Percentiles rank a stretch among this genome's conserved stretches.
These are phyloP conservation scores for Hoplostethus mediterraneus DNA, from an alignment of 2,797 vertebrate species.

Conservation along the genomic window DNA sequence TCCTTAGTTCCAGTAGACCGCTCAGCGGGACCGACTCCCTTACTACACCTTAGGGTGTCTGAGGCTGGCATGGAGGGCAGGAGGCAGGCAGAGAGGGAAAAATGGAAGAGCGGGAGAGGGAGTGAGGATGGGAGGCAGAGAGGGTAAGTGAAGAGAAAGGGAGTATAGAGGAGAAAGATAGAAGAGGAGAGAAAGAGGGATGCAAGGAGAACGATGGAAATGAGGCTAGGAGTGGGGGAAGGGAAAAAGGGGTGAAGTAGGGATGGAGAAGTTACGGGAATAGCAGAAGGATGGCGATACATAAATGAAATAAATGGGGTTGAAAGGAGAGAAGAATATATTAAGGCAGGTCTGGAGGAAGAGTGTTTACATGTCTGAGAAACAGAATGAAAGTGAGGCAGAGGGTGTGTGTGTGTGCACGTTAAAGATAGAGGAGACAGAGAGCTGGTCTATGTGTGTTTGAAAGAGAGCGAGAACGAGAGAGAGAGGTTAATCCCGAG, in stretches of 20 bases:
- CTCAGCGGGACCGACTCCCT: constrained; percentile 22
- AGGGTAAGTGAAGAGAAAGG: background rate
- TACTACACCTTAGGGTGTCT: constrained; percentile 38
- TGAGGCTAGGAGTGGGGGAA: background rate
- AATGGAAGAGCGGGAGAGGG: background rate
- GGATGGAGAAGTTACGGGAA: constrained; percentile 6
- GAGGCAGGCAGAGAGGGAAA: background rate
- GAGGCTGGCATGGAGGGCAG: constrained; percentile 24
- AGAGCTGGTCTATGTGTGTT: constrained; percentile 21
- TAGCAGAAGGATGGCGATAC: constrained; percentile 32
- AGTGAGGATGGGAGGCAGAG: constrained; percentile 4
- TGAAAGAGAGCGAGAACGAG: constrained; percentile 35
- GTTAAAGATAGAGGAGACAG: constrained; percentile 25
- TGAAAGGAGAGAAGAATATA: constrained; percentile 36
- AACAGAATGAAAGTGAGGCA: constrained; percentile 41
- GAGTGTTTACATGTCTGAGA: constrained; percentile 19
- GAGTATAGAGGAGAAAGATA: background rate
- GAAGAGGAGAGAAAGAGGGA: constrained; percentile 6
- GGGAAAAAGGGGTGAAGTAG: background rate
- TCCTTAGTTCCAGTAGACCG: constrained; percentile 27
- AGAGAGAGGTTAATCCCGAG: constrained; percentile 60
- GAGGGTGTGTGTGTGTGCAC: constrained; percentile 9
- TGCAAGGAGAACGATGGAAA: background rate
- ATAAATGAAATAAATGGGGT: constrained; percentile 58
- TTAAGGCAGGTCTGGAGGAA: constrained; percentile 19